Conservation (phyloP, 2,113 vertebrate genomes). For the Australoheros scitulus region DNA sequence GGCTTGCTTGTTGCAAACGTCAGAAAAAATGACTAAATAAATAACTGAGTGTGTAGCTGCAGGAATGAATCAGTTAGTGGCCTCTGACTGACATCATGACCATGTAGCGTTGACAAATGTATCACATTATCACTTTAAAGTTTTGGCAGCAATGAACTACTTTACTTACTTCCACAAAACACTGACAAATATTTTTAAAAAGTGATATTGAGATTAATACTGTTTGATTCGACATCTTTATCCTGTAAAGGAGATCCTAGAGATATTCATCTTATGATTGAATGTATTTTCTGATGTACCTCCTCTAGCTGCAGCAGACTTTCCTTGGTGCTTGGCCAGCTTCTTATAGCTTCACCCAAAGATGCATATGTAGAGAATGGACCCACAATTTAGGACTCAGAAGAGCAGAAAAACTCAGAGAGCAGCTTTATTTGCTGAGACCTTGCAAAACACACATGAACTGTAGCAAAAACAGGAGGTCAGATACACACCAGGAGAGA, state of each 20-base stretch:
- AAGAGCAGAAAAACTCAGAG: too few relatives aligned
- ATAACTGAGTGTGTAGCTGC: neutral
- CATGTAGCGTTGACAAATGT: neutral
- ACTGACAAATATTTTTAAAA: neutral
- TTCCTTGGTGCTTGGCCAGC: neutral
- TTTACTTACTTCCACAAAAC: neutral
- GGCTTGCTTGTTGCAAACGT: neutral
- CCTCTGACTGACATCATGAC: slow-evolving; percentile 4
- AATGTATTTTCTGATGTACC: neutral
- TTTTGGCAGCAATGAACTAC: neutral
- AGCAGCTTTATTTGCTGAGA: too few relatives aligned
- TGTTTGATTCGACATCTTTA: too few relatives aligned
- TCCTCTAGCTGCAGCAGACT: neutral
- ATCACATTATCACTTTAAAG: neutral
- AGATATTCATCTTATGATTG: too few relatives aligned
- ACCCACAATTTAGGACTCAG: too few relatives aligned
- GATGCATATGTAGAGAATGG: too few relatives aligned
- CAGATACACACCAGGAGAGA: too few relatives aligned
- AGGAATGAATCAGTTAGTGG: neutral
- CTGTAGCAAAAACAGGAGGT: too few relatives aligned
- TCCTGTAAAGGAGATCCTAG: too few relatives aligned
- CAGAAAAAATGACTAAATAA: neutral
- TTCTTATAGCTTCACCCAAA: neutral
- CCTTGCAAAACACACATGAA: too few relatives aligned
- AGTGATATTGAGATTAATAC: too few relatives aligned